phyloP scores from a whole-genome alignment of 2,113 vertebrate genomes.

The Conger conger region DNA sequence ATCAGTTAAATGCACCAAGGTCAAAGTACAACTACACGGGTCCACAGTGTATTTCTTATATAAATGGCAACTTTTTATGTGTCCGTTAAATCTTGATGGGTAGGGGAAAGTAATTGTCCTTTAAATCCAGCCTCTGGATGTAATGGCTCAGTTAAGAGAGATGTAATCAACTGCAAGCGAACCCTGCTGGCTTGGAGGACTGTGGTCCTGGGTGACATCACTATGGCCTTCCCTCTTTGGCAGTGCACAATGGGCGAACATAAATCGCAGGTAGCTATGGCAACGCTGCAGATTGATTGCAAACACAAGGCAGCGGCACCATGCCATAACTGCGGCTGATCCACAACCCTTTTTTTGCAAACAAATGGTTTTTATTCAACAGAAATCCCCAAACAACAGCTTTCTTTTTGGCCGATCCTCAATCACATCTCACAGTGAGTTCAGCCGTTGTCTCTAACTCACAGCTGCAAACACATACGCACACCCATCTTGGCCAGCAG shows the following conservation, averaged over 20 bases:
- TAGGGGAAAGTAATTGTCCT: background rate
- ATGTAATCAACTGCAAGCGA: background rate
- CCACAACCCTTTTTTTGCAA: too few species aligned
- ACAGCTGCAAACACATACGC: background rate
- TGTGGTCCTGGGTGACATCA: background rate
- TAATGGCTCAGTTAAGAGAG: slow-evolving; percentile 25
- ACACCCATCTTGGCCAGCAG: background rate
- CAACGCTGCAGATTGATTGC: slow-evolving; percentile 38
- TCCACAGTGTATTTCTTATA: slow-evolving; percentile 26
- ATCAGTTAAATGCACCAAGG: slow-evolving; percentile 20
- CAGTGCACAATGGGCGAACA: background rate
- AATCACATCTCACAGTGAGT: background rate
- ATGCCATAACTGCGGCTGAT: slow-evolving; percentile 23
- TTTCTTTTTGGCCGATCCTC: too few species aligned
- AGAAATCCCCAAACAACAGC: too few species aligned
- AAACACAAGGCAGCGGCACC: slow-evolving; percentile 45
- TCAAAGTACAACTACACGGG: slow-evolving; percentile 26
- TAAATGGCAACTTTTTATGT: slow-evolving; percentile 5
- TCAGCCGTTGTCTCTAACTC: background rate
- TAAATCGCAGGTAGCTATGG: slow-evolving; percentile 44
- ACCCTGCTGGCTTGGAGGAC: background rate
- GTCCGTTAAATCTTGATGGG: background rate
- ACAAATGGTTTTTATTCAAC: too few species aligned
- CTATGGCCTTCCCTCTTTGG: slow-evolving; percentile 3
- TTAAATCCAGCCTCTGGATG: slow-evolving; percentile 13